Percentiles rank a stretch among this genome's conserved stretches.
phyloP scores from a whole-genome alignment of 1,140 invertebrate species.

The Cherax destructor region DNA sequence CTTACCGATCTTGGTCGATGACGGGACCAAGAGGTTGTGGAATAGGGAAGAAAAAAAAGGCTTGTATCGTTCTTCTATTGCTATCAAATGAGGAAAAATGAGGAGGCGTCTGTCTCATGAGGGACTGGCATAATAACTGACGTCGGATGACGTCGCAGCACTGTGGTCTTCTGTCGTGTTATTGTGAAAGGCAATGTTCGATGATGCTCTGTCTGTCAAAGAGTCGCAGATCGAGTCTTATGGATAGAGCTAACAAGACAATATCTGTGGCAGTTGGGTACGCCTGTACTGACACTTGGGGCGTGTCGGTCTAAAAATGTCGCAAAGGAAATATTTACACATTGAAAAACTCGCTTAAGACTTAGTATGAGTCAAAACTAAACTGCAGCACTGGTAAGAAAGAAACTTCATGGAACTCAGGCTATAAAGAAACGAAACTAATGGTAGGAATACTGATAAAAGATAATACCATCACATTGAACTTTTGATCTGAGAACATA shows the following conservation, averaged over 20 bases:
- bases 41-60: slow-evolving; percentile 41
- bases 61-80: slow-evolving; percentile 49
- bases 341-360: slow-evolving; percentile 36
- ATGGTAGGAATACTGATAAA: slow-evolving; percentile 59
- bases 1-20: slow-evolving; percentile 16
- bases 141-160: slow-evolving; percentile 19
- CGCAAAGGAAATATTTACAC: slow-evolving; percentile 42
- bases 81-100: slow-evolving; percentile 57
- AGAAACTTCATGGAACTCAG: slow-evolving; percentile 52
- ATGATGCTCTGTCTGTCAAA: slow-evolving; percentile 50
- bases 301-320: background rate
- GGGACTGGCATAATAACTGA: slow-evolving; percentile 30
- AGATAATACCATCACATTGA: slow-evolving; percentile 52
- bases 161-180: slow-evolving; percentile 55
- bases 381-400: slow-evolving; percentile 64
- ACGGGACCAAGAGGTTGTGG: slow-evolving; percentile 36
- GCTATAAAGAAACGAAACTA: slow-evolving; percentile 55
- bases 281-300: background rate
- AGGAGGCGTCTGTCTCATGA: slow-evolving; percentile 40
- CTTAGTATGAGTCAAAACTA: slow-evolving; percentile 53
- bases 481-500: slow-evolving; percentile 51
- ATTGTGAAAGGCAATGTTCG: slow-evolving; percentile 14
- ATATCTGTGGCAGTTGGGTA: slow-evolving; percentile 10
- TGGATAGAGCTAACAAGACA: background rate
- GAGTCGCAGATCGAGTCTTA: slow-evolving; percentile 47